Base-by-base conservation (phyloP, 1,140 invertebrate species). In the Pogonomyrmex barbatus region DNA sequence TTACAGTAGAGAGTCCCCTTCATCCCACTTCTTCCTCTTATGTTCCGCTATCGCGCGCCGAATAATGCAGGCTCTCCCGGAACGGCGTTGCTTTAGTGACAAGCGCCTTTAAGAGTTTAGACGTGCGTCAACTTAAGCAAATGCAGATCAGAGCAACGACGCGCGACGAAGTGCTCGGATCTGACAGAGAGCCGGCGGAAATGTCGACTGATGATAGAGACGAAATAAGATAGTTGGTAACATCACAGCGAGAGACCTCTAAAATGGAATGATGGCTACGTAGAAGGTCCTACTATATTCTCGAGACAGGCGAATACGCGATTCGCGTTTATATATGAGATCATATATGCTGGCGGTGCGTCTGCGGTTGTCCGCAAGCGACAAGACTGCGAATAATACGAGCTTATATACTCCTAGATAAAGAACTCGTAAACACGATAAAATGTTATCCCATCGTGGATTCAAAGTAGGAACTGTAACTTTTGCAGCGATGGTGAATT, bases 51-150 rank as follows among this genome's bases (percentile, higher is more conserved):
- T 87, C 70, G 79, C 71, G 70, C 85, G 68, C 52, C 56, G 67
- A 60, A 36, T 84, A 83, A 87, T 60, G 54, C 62, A 60, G 45
- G 54, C 65, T 62, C 39, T 24, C 30, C 33, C 42, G 39, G 47
- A 79, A 60, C n/a, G 14, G 17, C 68, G 30, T 42, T 75, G 56
- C 50, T 56, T 56, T 50, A 56, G 33, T 42, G 58, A 56, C 47
- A 45, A 39, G 24, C 73, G 47, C 75, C 82, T 78, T 85, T 86
- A 71, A 50, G 39, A 54, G 42, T 70, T 89, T 76, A 50, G 56
- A 33, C 50, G 54, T 10, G 70, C 56, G 62, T 75, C 86, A 85
- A 73, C 87, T 91, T 87, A 88, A 87, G 88, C 79, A 91, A 89
- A 91, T 88, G 79, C 73, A 77, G 75, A 75, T 86, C 60, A 65